Evolutionary conservation across 2,113 vertebrate species (phyloP), one percentile per base, ranked within the genome.

Genomic region (Macquaria australasica): DNA sequence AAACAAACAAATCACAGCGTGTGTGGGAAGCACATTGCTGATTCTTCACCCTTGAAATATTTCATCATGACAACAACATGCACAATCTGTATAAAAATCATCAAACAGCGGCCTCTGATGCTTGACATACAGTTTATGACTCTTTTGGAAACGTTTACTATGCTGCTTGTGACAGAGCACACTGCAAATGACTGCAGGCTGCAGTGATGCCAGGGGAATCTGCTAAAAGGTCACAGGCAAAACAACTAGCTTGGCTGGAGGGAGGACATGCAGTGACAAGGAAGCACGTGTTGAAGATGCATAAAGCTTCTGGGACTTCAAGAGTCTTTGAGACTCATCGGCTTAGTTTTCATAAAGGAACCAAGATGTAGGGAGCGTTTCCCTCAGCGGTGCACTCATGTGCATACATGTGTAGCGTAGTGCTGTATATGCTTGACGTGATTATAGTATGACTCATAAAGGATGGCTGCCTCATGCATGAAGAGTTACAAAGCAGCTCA

Each of bases 221-320:
- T 88, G 90, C 43, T 90, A 75, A 94, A 95, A 95, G 94, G 94
- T 95, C 94, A 95, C 84, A 73, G 89, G 84, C 91, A 92, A 91
- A 92, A 88, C 92, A 92, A 86, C 71, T 82, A 81, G 83, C 90
- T 75, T 79, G 85, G 90, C 93, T 92, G 78, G 82, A 89, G 91
- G 93, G 86, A 84, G 85, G 89, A 91, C 85, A 86, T 81, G 91
- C 88, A 86, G 82, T 79, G 88, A 90, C 85, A 78, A 82, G 88
- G 88, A 91, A 71, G 88, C 91, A 85, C 75, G 67, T 85, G 88
- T 81, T 56, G 77, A 89, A 92, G 91, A 90, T 51, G 73, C 79
- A 64, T 3, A 77, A 82, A 88, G 83, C 79, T 69, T 56, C 41
- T 71, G 85, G 82, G 87, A 90, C 85, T 79, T 80, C n/a, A 48